These are phyloP conservation scores for Microctonus brassicae DNA, from an alignment of 2,888 invertebrate species.

Conservation along the genomic window DNA sequence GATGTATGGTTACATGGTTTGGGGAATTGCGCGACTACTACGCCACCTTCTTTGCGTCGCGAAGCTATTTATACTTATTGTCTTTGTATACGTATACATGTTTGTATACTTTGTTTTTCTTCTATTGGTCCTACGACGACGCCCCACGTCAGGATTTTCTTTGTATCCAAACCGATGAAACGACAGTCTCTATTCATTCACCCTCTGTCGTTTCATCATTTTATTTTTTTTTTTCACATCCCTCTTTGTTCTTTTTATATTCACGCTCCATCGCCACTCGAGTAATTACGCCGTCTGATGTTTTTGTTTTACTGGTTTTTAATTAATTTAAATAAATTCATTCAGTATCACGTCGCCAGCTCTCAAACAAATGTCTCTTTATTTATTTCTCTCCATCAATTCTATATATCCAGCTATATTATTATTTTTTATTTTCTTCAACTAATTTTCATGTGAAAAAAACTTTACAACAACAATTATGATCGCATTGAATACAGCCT, in stretches of 20 bases:
- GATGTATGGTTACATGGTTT: neutral
- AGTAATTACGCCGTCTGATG: constrained; percentile 58
- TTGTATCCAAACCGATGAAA: constrained; percentile 17
- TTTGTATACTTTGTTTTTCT: constrained; percentile 14
- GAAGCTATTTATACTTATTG: neutral
- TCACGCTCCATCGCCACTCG: constrained; percentile 33
- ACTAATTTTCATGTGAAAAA: neutral
- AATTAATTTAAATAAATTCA: constrained; percentile 59
- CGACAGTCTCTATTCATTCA: constrained; percentile 38
- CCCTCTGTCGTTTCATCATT: neutral
- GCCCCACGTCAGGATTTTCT: constrained; percentile 27
- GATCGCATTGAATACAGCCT: neutral
- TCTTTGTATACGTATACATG: neutral
- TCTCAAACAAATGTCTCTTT: constrained; percentile 15
- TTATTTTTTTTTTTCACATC: neutral
- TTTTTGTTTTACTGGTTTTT: constrained; percentile 54
- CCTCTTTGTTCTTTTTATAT: neutral
- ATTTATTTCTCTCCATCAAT: constrained; percentile 6
- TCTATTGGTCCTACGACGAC: constrained; percentile 17
- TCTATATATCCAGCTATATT: neutral
- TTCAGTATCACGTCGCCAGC: neutral
- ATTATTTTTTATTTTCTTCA: neutral
- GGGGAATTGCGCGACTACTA: neutral
- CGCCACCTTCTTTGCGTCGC: constrained; percentile 5
- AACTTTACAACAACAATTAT: neutral